Conservation (phyloP, 2,888 invertebrate species). For the Plebejus melissa region DNA sequence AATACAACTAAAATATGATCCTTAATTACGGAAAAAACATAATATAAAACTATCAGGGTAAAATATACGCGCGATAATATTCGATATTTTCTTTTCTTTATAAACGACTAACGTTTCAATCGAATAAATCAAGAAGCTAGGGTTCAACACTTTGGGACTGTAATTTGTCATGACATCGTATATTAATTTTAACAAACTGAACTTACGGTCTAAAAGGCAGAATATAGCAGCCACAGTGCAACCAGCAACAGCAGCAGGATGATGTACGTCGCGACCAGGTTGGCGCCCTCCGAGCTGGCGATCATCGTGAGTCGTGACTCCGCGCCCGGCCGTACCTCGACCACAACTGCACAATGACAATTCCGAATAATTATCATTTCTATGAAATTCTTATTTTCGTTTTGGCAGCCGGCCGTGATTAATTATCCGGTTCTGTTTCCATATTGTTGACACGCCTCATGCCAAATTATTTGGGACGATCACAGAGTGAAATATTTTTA, state of each 20-base stretch:
- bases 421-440: slow-evolving; percentile 47
- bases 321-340: slow-evolving; percentile 36
- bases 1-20: no score
- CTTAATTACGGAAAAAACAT: no score
- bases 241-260: slow-evolving; percentile 81
- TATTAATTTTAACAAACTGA: background rate
- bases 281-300: slow-evolving; percentile 77
- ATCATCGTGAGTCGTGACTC: slow-evolving; percentile 51
- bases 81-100: no score
- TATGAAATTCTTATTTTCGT: slow-evolving; percentile 56
- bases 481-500: slow-evolving; percentile 4
- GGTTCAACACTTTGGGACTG: background rate
- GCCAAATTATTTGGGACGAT: slow-evolving; percentile 29
- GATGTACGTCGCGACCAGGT: slow-evolving; percentile 82
- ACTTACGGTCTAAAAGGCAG: slow-evolving; percentile 73
- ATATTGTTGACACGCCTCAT: slow-evolving; percentile 40
- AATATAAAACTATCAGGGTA: no score
- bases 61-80: no score
- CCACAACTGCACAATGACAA: slow-evolving; percentile 52
- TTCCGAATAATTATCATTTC: slow-evolving; percentile 42
- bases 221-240: slow-evolving; percentile 82
- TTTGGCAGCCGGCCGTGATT: slow-evolving; percentile 55
- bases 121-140: background rate
- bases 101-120: no score
- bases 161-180: background rate